A percentile compares a stretch with the other conserved stretches of the same genome.
Evolutionary conservation across 2,888 invertebrate species (phyloP).

Genomic region (Vesta saturnalis): DNA sequence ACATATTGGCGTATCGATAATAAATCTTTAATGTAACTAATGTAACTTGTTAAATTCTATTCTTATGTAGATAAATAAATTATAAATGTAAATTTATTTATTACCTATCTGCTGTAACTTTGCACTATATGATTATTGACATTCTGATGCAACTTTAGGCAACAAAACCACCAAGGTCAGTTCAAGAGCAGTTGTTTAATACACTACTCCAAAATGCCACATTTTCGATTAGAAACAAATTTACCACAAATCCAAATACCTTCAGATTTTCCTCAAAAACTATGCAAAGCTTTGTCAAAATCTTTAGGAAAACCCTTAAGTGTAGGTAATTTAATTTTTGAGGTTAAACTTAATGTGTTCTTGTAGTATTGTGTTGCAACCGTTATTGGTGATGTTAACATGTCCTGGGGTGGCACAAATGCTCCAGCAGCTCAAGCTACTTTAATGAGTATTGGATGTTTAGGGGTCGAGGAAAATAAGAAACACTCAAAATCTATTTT

Average conservation of each 20-base stretch:
- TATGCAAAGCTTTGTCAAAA: conserved; percentile 67
- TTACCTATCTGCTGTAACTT: neutral
- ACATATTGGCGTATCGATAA: neutral
- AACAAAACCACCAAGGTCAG: no score
- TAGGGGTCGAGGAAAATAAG: conserved; percentile 73
- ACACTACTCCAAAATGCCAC: no score
- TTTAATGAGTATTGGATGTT: conserved; percentile 73
- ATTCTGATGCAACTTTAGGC: no score
- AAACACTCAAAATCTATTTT: conserved; percentile 70
- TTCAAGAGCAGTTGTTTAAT: no score
- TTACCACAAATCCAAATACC: conserved; percentile 68
- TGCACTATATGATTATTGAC: conserved; percentile 7
- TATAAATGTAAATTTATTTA: neutral
- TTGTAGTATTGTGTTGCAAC: conserved; percentile 72
- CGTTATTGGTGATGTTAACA: conserved; percentile 67
- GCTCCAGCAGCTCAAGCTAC: conserved; percentile 72
- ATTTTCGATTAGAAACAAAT: conserved; percentile 72
- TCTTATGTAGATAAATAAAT: neutral
- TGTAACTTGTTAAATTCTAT: neutral
- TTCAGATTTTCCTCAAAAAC: conserved; percentile 66
- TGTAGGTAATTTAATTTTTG: conserved; percentile 55
- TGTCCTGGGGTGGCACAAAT: conserved; percentile 72
- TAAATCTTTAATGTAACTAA: neutral
- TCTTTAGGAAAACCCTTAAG: conserved; percentile 71
- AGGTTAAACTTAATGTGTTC: conserved; percentile 24